Conservation (phyloP, 2,888 invertebrate species). For the Drosophila stalkeri region DNA sequence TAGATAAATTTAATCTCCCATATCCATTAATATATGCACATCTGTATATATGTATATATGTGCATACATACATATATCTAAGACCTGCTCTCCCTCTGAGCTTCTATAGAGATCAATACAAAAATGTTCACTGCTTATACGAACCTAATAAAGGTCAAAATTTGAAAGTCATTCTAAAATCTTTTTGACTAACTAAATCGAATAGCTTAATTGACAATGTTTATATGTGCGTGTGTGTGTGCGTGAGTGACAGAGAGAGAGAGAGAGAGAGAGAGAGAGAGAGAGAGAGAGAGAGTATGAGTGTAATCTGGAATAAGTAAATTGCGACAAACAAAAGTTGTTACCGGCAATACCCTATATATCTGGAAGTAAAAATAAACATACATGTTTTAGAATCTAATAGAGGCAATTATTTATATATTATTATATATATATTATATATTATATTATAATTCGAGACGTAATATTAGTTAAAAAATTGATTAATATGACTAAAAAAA, state of each 20-base stretch:
- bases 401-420: no score
- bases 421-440: no score
- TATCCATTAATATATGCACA: background rate
- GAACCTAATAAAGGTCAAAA: constrained; percentile 4
- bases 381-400: background rate
- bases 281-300: no score
- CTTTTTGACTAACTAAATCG: constrained; percentile 3
- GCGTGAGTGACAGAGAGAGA: background rate
- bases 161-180: constrained; percentile 4
- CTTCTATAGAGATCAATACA: background rate
- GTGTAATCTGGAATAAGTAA: background rate
- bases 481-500: no score
- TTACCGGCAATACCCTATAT: background rate
- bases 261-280: no score
- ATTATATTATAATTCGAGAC: no score
- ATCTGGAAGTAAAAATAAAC: background rate
- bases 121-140: background rate
- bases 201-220: background rate
- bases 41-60: no score
- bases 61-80: background rate
- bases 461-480: no score
- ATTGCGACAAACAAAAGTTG: background rate
- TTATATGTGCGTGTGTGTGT: background rate
- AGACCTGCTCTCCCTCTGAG: background rate
- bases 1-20: background rate